phyloP scores from a whole-genome alignment of 2,113 vertebrate species.

The Leptodactylus fuscus region DNA sequence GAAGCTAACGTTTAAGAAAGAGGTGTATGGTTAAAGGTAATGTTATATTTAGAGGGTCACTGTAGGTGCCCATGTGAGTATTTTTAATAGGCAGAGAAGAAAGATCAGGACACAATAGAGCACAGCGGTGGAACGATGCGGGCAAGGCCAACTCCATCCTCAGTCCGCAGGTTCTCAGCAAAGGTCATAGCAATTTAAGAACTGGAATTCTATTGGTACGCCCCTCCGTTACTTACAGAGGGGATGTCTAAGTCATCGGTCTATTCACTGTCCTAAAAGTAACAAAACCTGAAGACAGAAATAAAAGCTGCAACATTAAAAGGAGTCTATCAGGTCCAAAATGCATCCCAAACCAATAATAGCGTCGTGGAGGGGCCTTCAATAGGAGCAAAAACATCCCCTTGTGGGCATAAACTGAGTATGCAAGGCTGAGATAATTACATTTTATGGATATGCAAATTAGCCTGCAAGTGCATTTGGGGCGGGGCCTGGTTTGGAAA shows the following conservation, averaged over 20 bases:
- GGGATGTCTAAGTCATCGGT: background rate
- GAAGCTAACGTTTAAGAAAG: background rate
- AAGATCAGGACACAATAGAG: background rate
- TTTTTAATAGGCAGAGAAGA: slow-evolving; percentile 42
- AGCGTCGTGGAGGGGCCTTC: too few relatives aligned
- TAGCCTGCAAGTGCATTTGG: too few relatives aligned
- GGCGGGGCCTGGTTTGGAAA: too few relatives aligned
- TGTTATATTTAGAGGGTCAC: background rate
- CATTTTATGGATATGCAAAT: too few relatives aligned
- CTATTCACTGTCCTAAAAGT: background rate
- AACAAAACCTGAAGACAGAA: background rate
- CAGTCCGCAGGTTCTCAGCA: background rate
- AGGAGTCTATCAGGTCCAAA: too few relatives aligned
- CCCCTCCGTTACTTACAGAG: background rate
- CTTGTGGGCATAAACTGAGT: too few relatives aligned
- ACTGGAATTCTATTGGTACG: background rate
- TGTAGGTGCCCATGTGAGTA: slow-evolving; percentile 6
- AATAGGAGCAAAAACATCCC: too few relatives aligned
- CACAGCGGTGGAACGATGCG: background rate
- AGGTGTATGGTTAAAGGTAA: background rate
- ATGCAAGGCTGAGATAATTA: too few relatives aligned
- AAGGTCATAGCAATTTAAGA: slow-evolving; percentile 17
- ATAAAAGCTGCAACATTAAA: background rate
- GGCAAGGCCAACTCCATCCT: slow-evolving; percentile 10
- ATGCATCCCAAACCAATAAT: too few relatives aligned